These are phyloP conservation scores for Eremobia ochroleuca DNA, from an alignment of 2,888 invertebrate species.

Conservation along the genomic window DNA sequence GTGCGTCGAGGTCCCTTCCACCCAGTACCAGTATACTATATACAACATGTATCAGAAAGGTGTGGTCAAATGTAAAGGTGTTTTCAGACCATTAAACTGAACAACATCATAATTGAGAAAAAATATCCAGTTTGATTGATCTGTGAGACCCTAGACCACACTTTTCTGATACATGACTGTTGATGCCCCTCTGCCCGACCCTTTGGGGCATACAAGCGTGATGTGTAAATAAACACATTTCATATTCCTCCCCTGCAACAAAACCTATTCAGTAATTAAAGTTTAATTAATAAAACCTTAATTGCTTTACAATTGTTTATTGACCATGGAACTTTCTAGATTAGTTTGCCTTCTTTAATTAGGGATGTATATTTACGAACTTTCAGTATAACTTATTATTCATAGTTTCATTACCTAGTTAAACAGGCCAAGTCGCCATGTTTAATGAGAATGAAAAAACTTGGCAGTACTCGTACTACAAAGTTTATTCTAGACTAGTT, in stretches of 20 bases:
- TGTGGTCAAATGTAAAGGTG: no score
- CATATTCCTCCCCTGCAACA: constrained; percentile 3
- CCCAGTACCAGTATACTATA: no score
- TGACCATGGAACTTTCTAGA: constrained; percentile 26
- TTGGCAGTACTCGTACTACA: no score
- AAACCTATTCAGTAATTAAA: constrained; percentile 3
- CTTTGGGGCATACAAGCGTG: background rate
- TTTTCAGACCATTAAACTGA: no score
- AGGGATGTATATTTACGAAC: constrained; percentile 24
- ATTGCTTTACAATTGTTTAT: constrained; percentile 42
- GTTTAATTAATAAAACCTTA: constrained; percentile 23
- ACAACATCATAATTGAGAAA: no score
- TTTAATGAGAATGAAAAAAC: constrained; percentile 15
- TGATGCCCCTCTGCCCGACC: background rate
- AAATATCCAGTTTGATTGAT: no score
- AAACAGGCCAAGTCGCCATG: constrained; percentile 18
- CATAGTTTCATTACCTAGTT: constrained; percentile 41
- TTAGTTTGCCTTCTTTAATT: constrained; percentile 48
- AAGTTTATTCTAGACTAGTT: background rate
- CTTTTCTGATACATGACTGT: background rate
- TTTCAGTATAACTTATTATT: constrained; percentile 23
- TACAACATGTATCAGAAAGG: no score
- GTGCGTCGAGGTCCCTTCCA: no score
- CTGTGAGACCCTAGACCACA: no score
- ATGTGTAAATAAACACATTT: constrained; percentile 1